Evolutionary conservation across 1,140 invertebrate species (phyloP).

Genomic region (Trichogramma pretiosum): DNA sequence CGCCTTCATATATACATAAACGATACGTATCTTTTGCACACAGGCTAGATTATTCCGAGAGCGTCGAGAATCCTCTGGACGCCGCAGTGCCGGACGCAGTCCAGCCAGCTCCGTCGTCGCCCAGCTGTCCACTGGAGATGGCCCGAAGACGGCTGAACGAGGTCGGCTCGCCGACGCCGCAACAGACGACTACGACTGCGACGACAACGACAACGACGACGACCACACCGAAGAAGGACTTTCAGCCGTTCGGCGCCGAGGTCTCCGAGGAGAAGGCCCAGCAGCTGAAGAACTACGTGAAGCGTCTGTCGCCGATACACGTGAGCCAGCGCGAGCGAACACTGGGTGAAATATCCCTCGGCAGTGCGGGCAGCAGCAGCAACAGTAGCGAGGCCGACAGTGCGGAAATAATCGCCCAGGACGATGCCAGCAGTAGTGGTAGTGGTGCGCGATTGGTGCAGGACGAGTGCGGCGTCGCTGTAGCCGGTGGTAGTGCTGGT

Average conservation of each 20-base stretch:
- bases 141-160: too few relatives aligned
- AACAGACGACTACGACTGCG: too few relatives aligned
- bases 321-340: slow-evolving; percentile 39
- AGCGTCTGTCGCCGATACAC: slow-evolving; percentile 37
- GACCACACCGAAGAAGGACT: slow-evolving; percentile 21
- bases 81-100: background rate
- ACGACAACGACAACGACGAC: background rate
- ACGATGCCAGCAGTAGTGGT: background rate
- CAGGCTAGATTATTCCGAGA: too few relatives aligned
- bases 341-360: slow-evolving; percentile 39
- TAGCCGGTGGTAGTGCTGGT: background rate
- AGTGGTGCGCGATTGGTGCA: too few relatives aligned
- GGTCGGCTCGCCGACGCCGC: background rate
- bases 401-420: slow-evolving; percentile 3
- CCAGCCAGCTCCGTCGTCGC: background rate
- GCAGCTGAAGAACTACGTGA: slow-evolving; percentile 36
- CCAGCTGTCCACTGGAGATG: too few relatives aligned
- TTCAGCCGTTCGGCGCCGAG: slow-evolving; percentile 36
- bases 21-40: too few relatives aligned
- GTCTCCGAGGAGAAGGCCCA: slow-evolving; percentile 37
- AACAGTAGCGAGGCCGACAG: slow-evolving; percentile 8
- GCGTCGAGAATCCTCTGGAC: background rate
- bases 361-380: slow-evolving; percentile 24
- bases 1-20: too few relatives aligned
- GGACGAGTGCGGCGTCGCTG: slow-evolving; percentile 1